Percentiles rank a stretch among this genome's conserved stretches.
These are phyloP conservation scores for Myopa tessellatipennis DNA, from an alignment of 2,888 invertebrate species.

Conservation along the genomic window DNA sequence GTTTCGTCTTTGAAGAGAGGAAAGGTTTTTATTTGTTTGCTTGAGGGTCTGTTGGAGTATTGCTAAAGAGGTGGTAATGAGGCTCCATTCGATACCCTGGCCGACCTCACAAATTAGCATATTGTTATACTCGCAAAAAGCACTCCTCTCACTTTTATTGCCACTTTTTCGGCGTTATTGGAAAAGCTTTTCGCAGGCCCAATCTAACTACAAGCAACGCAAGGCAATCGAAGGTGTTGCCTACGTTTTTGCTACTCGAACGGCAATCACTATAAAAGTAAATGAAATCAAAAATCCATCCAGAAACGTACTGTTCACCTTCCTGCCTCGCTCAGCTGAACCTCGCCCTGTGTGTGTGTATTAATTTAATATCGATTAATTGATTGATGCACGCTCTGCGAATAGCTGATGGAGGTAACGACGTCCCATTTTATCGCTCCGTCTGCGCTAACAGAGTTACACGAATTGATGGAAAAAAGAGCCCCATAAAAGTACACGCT, in stretches of 20 bases:
- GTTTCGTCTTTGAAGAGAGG: too few species aligned
- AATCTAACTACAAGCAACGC: background rate
- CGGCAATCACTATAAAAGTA: conserved; percentile 10
- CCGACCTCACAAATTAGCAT: too few species aligned
- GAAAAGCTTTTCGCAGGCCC: background rate
- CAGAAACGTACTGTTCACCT: background rate
- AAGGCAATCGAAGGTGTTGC: conserved; percentile 1
- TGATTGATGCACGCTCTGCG: conserved; percentile 35
- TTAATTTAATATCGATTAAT: conserved; percentile 38
- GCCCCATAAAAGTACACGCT: background rate
- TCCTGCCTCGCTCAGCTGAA: background rate
- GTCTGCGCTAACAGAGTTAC: conserved; percentile 12
- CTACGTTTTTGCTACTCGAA: background rate
- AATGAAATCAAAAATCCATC: background rate
- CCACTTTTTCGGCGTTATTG: too few species aligned
- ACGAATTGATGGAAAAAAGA: conserved; percentile 29
- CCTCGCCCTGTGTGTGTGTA: background rate
- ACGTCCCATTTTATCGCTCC: background rate
- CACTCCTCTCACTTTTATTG: too few species aligned
- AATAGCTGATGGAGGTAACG: conserved; percentile 32
- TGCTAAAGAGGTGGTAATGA: too few species aligned
- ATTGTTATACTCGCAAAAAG: too few species aligned
- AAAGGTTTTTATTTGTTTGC: too few species aligned
- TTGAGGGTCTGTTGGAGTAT: too few species aligned
- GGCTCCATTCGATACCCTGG: too few species aligned